Base-by-base conservation (phyloP, 2,888 invertebrate genomes). In the Pyralis farinalis region DNA sequence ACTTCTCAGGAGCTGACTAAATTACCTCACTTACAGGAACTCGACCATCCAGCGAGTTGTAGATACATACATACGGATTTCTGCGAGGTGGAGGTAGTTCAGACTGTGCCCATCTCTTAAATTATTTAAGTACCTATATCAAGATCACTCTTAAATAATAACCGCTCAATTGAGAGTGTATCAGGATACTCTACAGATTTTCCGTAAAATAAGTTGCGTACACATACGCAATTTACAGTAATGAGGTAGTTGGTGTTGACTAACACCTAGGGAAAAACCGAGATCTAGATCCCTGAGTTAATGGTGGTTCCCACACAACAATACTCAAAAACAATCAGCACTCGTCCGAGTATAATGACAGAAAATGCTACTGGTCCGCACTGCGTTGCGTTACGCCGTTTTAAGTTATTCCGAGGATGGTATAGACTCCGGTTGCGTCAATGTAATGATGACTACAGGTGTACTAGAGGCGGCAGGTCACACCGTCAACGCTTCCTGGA, bases 401-500 rank as follows among this genome's bases (percentile, higher is more conserved):
- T 29, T 54, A 25, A 25, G 49, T 53, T 33, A 33, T 39, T 39
- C 38, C 39, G 49, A 52, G 50, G 51, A 57, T 51, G 47, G 61
- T 57, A 16, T 16, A 54, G 55, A 63, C 56, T 65, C 68, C 55
- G 62, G 50, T 74, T 69, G 63, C 71, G 53, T 63, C 60, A 66
- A 46, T 46, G 37, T 72, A 72, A 73, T 71, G 65, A 66, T 68
- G 68, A 66, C 67, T 55, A 63, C 56, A 38, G 55, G 58, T 59
- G 52, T 52, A 53, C 47, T 44, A 48, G 57, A 38, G 51, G 53
- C 57, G 63, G 51, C 59, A 68, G 62, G 60, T 65, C 60, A 69
- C 59, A 60, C 51, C 61, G 63, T 65, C 64, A 64, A 65, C 58
- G 54, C 66, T 78, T 78, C 76, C 74, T 76, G 40, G 44, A 53